phyloP scores from a whole-genome alignment of 2,113 vertebrate genomes.

The Neodontobutis hainanensis region DNA sequence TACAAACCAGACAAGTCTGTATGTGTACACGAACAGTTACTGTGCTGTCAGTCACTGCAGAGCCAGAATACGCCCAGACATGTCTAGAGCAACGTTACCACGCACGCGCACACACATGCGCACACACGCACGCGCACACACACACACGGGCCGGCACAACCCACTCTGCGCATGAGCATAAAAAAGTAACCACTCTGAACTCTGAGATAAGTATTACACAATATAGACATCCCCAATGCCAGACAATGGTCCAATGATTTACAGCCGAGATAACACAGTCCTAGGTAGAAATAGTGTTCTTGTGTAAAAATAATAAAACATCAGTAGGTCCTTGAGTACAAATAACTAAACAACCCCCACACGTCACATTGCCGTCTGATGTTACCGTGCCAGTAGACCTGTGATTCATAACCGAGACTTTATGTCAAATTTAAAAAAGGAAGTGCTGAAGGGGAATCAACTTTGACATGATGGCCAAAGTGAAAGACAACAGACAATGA shows the following conservation, averaged over 20 bases:
- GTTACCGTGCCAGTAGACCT: no score
- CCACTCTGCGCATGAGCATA: no score
- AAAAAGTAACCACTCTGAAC: not conserved
- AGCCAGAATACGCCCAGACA: conserved; percentile 65
- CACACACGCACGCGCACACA: no score
- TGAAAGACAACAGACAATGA: no score
- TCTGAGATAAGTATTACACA: conserved; percentile 2
- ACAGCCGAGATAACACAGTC: conserved; percentile 38
- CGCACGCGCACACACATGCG: conserved; percentile 2
- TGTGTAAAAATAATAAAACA: no score
- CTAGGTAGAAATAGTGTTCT: conserved; percentile 1
- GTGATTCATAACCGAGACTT: no score
- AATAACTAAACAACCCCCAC: no score
- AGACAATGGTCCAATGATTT: conserved; percentile 21
- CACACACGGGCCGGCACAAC: not conserved
- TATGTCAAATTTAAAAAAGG: no score
- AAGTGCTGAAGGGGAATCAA: no score
- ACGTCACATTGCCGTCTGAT: no score
- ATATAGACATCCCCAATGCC: not conserved
- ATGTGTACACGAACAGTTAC: conserved; percentile 1
- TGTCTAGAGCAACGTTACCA: conserved; percentile 43
- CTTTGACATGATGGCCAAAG: no score
- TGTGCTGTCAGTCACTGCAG: conserved; percentile 14
- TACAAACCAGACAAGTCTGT: not conserved
- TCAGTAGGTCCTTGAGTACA: no score